Evolutionary conservation across 2,888 invertebrate genomes (phyloP).

Genomic region (Galeopsomyia nigrocyanea): DNA sequence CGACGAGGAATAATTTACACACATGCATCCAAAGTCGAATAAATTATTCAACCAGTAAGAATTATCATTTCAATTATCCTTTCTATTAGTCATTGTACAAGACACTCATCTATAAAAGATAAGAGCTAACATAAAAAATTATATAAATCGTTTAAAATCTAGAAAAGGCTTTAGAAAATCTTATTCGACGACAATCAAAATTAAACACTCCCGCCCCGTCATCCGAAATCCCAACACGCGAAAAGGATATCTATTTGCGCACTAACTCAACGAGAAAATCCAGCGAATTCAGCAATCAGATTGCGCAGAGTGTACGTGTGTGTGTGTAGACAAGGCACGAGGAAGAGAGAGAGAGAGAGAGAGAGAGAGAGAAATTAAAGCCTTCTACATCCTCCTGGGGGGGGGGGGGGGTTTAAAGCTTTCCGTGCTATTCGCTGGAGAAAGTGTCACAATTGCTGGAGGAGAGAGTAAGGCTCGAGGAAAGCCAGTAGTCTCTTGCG

Average conservation of each 20-base stretch:
- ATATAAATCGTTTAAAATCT: too few relatives aligned
- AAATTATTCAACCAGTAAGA: too few relatives aligned
- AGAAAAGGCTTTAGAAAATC: too few relatives aligned
- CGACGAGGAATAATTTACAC: too few relatives aligned
- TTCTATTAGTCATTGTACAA: too few relatives aligned
- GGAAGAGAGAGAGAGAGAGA: neutral
- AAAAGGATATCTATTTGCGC: too few relatives aligned
- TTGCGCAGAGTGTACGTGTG: constrained; percentile 17
- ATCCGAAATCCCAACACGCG: constrained; percentile 5
- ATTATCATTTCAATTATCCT: too few relatives aligned
- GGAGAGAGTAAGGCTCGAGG: neutral
- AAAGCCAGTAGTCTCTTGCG: constrained; percentile 19
- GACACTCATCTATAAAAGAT: too few relatives aligned
- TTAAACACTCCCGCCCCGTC: neutral
- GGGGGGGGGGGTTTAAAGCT: constrained; percentile 3
- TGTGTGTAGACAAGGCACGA: too few relatives aligned
- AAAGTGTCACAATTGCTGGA: constrained; percentile 26
- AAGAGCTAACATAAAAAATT: too few relatives aligned
- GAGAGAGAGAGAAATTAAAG: constrained; percentile 40
- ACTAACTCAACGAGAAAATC: constrained; percentile 19
- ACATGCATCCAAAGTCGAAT: too few relatives aligned
- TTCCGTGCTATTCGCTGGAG: constrained; percentile 9
- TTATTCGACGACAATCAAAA: too few relatives aligned
- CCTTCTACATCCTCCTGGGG: constrained; percentile 15
- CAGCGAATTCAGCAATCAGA: constrained; percentile 24